Evolutionary conservation across 2,113 vertebrate genomes (phyloP), one percentile per base, ranked within the genome.

Genomic region (Entomyzon cyanotis): DNA sequence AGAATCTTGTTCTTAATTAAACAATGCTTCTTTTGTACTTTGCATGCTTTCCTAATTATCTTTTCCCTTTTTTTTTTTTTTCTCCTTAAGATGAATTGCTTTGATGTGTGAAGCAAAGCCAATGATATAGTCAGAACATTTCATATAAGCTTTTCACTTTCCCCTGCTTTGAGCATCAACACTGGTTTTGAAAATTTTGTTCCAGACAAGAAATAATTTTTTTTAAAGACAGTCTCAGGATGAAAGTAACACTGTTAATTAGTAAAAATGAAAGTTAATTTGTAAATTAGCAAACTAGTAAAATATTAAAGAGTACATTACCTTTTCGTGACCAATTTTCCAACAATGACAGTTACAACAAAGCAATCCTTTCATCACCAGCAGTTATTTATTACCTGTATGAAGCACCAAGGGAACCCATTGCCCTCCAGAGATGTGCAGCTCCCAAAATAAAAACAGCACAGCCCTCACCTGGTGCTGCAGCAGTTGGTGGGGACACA

Each of bases 1-100:
- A 53, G 14, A 91, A 95, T 88, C 89, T 83, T 69, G 60, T 74
- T 92, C 87, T 96, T 94, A 95, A 95, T 94, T 96, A 94, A 95
- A 96, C 82, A 95, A 91, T 87, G 59, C 24, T 79, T 87, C 52
- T 80, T 67, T 95, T 91, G 67, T 91, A 91, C 47, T 87, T 79
- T 58, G 50, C 84, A 89, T 91, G 73, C 49, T 91, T 89, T 94
- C 73, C 53, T 92, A 92, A 95, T 92, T 87, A 96, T 79, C 46
- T 68, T 81, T 62, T 84, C 24, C 44, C n/a, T 23, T 18, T 21
- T 47, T 33, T 44, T n/a, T n/a, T n/a, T 42, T 30, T 31, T 44
- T 20, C 58, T 77, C 65, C 63, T 47, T 11, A 73, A 82, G 37
- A 86, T 67, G 1, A 84, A 62, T 76, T 65, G 69, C 80, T 94